phyloP scores from a whole-genome alignment of 1,140 invertebrate species.

The Bombus turneri region DNA sequence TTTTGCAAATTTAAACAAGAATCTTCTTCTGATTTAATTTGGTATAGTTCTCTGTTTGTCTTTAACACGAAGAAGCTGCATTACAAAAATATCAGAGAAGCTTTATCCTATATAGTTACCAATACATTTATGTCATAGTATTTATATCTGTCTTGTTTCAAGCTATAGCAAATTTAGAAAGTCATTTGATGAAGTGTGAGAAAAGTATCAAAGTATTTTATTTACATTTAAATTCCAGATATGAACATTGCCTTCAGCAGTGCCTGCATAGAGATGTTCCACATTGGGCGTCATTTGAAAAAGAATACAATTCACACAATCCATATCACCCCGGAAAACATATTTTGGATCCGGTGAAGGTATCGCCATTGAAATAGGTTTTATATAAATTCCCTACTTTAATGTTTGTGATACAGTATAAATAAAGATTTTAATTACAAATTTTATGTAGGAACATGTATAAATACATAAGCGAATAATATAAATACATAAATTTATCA shows the following conservation, averaged over 20 bases:
- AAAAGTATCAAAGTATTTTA: conserved; percentile 35
- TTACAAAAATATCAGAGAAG: conserved; percentile 9
- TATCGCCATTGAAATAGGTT: conserved; percentile 80
- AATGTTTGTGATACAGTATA: not conserved
- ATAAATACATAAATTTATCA: not conserved
- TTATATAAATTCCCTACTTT: not conserved
- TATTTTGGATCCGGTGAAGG: conserved; percentile 87
- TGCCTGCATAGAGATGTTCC: conserved; percentile 87
- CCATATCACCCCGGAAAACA: conserved; percentile 86
- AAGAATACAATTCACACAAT: conserved; percentile 86
- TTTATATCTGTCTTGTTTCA: not conserved
- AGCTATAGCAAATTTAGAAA: not conserved
- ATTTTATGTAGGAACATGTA: not conserved
- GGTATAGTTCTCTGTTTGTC: conserved; percentile 85
- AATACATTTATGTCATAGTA: not conserved
- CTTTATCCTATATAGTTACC: conserved; percentile 5
- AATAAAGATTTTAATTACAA: not conserved
- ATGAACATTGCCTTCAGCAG: conserved; percentile 86
- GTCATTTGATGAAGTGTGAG: not conserved
- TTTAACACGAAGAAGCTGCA: conserved; percentile 72
- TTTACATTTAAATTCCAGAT: conserved; percentile 88
- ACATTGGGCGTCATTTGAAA: conserved; percentile 84
- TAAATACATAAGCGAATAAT: not conserved
- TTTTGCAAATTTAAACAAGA: conserved; percentile 84
- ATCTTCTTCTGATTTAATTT: conserved; percentile 84